Conservation (phyloP, 1,140 invertebrate species). For the Temnothorax longispinosus region DNA sequence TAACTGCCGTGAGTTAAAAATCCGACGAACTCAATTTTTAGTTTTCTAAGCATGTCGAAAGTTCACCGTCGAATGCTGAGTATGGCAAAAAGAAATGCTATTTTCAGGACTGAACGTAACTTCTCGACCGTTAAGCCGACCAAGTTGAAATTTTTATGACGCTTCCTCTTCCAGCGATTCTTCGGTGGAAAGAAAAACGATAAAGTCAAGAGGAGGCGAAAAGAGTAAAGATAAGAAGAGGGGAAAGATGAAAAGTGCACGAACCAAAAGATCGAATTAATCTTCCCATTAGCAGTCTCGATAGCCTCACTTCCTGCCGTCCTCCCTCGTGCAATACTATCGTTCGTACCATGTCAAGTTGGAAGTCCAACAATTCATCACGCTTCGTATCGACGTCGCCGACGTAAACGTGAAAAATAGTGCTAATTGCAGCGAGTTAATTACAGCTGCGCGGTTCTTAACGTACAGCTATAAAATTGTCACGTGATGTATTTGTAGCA, state of each 20-base stretch:
- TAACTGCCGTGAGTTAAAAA: constrained; percentile 14
- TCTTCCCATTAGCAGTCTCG: constrained; percentile 76
- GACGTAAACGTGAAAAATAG: constrained; percentile 52
- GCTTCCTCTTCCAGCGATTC: neutral
- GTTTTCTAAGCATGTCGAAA: neutral
- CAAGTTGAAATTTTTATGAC: constrained; percentile 31
- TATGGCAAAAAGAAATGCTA: neutral
- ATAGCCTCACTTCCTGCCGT: constrained; percentile 58
- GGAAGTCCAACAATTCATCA: constrained; percentile 71
- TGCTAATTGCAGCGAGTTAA: constrained; percentile 30
- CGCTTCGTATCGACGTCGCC: constrained; percentile 17
- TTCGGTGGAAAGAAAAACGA: constrained; percentile 31
- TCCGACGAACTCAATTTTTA: constrained; percentile 7
- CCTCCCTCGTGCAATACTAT: constrained; percentile 39
- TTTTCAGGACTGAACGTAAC: constrained; percentile 18
- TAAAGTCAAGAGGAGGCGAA: neutral
- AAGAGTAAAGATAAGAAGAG: neutral
- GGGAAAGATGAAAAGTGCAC: constrained; percentile 8
- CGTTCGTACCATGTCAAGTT: constrained; percentile 53
- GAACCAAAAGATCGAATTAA: constrained; percentile 73
- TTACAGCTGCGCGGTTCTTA: constrained; percentile 3
- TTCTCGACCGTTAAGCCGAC: constrained; percentile 29
- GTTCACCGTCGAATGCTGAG: neutral
- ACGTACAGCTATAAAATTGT: neutral
- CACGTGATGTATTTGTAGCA: neutral